These are phyloP conservation scores for Heliangelus exortis DNA, from an alignment of 2,797 vertebrate genomes.

Conservation along the genomic window DNA sequence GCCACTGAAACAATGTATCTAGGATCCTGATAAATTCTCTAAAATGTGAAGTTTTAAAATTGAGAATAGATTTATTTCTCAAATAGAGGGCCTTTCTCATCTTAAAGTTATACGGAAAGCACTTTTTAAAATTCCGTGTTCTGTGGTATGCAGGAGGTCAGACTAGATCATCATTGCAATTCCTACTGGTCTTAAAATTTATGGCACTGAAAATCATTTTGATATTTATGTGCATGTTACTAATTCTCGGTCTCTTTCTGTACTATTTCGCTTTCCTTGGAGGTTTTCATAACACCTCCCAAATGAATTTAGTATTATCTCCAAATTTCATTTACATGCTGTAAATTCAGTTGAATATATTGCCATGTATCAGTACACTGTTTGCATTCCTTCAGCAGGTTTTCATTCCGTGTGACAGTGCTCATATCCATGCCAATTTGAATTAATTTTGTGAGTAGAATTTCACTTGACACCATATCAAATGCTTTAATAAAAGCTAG, in stretches of 20 bases:
- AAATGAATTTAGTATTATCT: slow-evolving; percentile 52
- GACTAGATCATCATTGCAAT: slow-evolving; percentile 5
- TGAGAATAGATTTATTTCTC: not conserved
- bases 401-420: slow-evolving; percentile 70
- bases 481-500: slow-evolving; percentile 57
- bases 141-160: slow-evolving; percentile 1
- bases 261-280: slow-evolving; percentile 16
- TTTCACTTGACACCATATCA: slow-evolving; percentile 66
- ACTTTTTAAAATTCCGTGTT: slow-evolving; percentile 39
- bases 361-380: slow-evolving; percentile 56
- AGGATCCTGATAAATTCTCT: not conserved
- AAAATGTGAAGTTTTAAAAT: slow-evolving; percentile 6
- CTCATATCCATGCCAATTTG: slow-evolving; percentile 72
- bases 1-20: not conserved
- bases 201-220: not conserved
- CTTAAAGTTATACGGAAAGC: not conserved
- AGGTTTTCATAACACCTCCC: slow-evolving; percentile 52
- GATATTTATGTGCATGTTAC: slow-evolving; percentile 37
- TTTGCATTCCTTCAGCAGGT: slow-evolving; percentile 69
- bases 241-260: not conserved
- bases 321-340: slow-evolving; percentile 35
- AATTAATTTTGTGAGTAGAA: slow-evolving; percentile 70
- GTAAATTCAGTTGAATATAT: slow-evolving; percentile 29
- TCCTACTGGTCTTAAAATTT: slow-evolving; percentile 39
- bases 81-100: not conserved